phyloP scores from a whole-genome alignment of 2,888 invertebrate species.

The Aricia artaxerxes region DNA sequence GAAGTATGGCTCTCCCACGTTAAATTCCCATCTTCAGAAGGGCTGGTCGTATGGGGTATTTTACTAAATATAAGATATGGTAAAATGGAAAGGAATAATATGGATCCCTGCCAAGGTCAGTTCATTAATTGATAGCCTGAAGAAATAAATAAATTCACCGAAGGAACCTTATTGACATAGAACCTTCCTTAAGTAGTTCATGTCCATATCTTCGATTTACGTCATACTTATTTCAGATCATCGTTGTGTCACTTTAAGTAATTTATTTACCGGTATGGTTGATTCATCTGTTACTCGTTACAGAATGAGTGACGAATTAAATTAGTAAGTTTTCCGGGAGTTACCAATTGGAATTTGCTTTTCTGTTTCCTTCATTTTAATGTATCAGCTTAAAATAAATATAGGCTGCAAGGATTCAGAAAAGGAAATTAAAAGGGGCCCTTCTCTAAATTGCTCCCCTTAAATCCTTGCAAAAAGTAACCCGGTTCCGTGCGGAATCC shows the following conservation, averaged over 20 bases:
- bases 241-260: slow-evolving; percentile 8
- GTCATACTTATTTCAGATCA: slow-evolving; percentile 29
- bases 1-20: too few relatives aligned
- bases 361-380: not conserved
- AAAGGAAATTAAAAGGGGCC: not conserved
- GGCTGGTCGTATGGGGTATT: not conserved
- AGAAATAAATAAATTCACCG: not conserved
- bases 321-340: slow-evolving; percentile 1
- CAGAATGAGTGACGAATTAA: slow-evolving; percentile 51
- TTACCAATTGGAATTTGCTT: not conserved
- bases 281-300: slow-evolving; percentile 50
- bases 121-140: not conserved
- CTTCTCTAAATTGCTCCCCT: not conserved
- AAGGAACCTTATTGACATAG: not conserved
- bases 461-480: slow-evolving; percentile 6
- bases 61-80: not conserved
- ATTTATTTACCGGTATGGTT: slow-evolving; percentile 40
- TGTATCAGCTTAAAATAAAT: not conserved
- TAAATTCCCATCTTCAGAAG: not conserved
- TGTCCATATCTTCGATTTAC: slow-evolving; percentile 19
- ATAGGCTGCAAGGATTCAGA: not conserved
- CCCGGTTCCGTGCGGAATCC: slow-evolving; percentile 34
- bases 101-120: not conserved
- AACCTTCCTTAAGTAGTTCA: not conserved
- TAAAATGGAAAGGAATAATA: not conserved